Conservation (phyloP, 1,140 invertebrate species). For the Conus ventricosus region DNA sequence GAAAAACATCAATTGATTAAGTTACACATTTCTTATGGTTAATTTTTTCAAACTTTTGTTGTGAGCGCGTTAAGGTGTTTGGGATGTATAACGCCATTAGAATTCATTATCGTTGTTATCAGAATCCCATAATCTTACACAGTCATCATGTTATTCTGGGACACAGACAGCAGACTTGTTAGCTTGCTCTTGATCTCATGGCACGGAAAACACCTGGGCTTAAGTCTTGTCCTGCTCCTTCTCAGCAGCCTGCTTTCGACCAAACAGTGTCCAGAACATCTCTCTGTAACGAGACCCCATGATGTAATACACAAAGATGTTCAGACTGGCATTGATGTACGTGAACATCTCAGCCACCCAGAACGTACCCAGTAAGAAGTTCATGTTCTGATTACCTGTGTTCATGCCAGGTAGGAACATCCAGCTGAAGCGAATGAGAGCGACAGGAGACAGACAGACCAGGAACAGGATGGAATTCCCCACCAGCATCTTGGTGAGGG, state of each 20-base stretch:
- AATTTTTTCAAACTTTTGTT: too few relatives aligned
- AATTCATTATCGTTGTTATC: too few relatives aligned
- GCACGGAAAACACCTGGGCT: too few relatives aligned
- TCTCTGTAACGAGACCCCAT: neutral
- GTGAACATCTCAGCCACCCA: neutral
- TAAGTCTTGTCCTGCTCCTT: neutral
- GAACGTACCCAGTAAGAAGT: neutral
- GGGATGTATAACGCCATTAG: too few relatives aligned
- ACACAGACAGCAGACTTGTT: too few relatives aligned
- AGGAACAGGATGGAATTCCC: neutral
- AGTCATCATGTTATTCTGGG: too few relatives aligned
- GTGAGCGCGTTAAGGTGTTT: too few relatives aligned
- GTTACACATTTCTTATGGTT: too few relatives aligned
- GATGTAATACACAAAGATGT: neutral
- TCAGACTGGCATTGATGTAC: neutral
- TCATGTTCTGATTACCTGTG: neutral
- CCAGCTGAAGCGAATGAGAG: neutral
- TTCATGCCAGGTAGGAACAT: neutral
- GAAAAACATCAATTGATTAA: too few relatives aligned
- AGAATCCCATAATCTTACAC: too few relatives aligned
- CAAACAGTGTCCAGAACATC: neutral
- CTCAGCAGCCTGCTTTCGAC: neutral
- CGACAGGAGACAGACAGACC: neutral
- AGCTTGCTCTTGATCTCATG: too few relatives aligned
- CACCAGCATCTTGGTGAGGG: neutral